Evolutionary conservation across 2,113 vertebrate genomes (phyloP).

Genomic region (Leptodactylus fuscus): DNA sequence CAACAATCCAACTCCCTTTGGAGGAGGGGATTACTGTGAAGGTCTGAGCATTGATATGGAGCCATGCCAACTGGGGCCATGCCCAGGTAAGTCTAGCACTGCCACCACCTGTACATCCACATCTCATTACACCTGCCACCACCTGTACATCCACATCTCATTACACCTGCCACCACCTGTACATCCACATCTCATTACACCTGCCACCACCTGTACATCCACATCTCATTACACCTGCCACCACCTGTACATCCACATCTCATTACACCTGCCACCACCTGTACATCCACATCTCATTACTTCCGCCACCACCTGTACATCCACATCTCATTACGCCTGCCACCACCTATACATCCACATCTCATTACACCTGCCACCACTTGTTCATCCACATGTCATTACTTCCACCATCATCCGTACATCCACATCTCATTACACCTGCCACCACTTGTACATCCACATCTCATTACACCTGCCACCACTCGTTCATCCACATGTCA

Average conservation of each 20-base stretch:
- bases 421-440: not conserved
- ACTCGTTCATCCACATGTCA: too few relatives aligned
- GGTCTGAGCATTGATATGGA: conserved; percentile 75
- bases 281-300: not conserved
- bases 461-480: too few relatives aligned
- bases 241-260: not conserved
- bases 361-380: not conserved
- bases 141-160: not conserved
- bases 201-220: not conserved
- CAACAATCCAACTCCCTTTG: conserved; percentile 75
- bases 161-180: not conserved
- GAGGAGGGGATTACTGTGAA: conserved; percentile 83
- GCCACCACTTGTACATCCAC: not conserved
- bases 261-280: not conserved
- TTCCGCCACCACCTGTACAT: not conserved
- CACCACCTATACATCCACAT: not conserved
- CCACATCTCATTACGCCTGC: not conserved
- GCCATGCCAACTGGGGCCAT: conserved; percentile 75
- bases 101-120: not conserved
- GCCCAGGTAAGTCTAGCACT: conserved; percentile 73
- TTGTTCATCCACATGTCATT: not conserved
- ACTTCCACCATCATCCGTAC: not conserved
- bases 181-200: not conserved
- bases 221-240: not conserved
- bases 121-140: not conserved